Evolutionary conservation across 2,797 vertebrate genomes (phyloP), one percentile per base, ranked within the genome.

Genomic region (Synanceia verrucosa): DNA sequence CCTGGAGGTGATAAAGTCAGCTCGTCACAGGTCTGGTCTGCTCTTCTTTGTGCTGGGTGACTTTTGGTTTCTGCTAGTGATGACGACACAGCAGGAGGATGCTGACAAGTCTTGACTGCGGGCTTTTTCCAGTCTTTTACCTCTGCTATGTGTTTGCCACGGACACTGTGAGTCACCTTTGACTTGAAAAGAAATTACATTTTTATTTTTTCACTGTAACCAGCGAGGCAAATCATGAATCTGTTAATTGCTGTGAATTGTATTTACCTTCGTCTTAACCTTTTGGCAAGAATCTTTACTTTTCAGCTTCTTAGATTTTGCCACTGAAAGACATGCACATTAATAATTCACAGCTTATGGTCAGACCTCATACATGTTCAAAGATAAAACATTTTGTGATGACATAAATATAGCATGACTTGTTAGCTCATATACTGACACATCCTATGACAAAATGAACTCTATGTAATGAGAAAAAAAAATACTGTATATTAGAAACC

Each of bases 261-360:
- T 31, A 64, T 79, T 94, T 95, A 97, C 97, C 95, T 95, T 92
- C 12, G 58, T 60, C 72, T 91, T 90, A 21, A 88, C 79, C 75
- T 84, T 85, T 46, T 65, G 70, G 59, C 14, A 44, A 39, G 43
- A 33, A 70, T 82, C 78, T 83, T 88, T 91, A 63, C 60, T 71
- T 86, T 65, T 86, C 75, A 73, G 79, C 92, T 86, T 92, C 84
- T 91, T 93, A 85, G 84, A 26, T 91, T 93, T 95, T 89, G 92
- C 84, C 76, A 61, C 93, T 95, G 87, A 77, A 92, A 93, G 69
- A 90, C 70, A 91, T 11, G 52, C n/a, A 86, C 46, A 89, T 69
- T 5, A 46, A 60, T 72, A 69, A 66, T 41, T 64, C 24, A 60
- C 28, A 58, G 47, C 9, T 13, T 29, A 16, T n/a, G 31, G 41